Evolutionary conservation across 2,797 vertebrate genomes (phyloP).

Genomic region (Ispidina picta): DNA sequence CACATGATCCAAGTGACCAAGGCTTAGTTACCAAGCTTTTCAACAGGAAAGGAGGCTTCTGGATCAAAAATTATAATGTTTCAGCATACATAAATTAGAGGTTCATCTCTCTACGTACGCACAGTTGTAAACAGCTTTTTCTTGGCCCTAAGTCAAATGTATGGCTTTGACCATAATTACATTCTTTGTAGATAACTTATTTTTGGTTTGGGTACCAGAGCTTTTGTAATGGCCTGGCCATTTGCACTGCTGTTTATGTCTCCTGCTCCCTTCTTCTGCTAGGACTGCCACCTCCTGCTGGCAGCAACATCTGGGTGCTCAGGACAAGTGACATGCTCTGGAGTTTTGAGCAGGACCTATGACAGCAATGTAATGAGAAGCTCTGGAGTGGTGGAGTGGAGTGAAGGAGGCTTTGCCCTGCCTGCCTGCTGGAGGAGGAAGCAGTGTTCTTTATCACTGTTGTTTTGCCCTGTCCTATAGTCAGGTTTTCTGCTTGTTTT

Average conservation of each 20-base stretch:
- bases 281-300: not conserved
- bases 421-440: not conserved
- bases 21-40: constrained; percentile 18
- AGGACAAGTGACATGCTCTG: not conserved
- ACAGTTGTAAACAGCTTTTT: constrained; percentile 52
- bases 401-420: not conserved
- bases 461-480: not conserved
- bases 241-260: not conserved
- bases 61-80: constrained; percentile 52
- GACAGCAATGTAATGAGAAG: not conserved
- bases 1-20: not conserved
- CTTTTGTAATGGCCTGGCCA: not conserved
- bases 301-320: not conserved
- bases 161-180: constrained; percentile 59
- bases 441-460: constrained; percentile 10
- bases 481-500: constrained; percentile 60
- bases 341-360: not conserved
- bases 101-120: constrained; percentile 23
- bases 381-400: not conserved
- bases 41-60: constrained; percentile 32
- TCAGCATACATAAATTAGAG: constrained; percentile 41
- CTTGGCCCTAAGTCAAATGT: constrained; percentile 21
- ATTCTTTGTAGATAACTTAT: constrained; percentile 39
- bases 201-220: constrained; percentile 26
- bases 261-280: not conserved